These are phyloP conservation scores for Trichogramma pretiosum DNA, from an alignment of 1,140 invertebrate species.

Conservation along the genomic window DNA sequence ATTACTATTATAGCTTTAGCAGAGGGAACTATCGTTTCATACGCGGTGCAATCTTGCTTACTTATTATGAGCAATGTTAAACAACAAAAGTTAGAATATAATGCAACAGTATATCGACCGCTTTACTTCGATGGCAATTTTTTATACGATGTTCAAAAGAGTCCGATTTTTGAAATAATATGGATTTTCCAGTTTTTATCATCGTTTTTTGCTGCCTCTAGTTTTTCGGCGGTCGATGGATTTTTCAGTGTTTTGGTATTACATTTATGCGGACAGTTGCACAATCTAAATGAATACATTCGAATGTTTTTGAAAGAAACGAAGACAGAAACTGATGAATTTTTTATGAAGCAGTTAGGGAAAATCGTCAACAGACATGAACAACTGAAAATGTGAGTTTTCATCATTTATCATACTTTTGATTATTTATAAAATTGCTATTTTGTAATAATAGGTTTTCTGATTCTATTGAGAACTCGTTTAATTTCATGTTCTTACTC, in stretches of 20 bases:
- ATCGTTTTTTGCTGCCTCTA: slow-evolving; percentile 28
- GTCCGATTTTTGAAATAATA: slow-evolving; percentile 42
- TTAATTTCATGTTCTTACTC: slow-evolving; percentile 26
- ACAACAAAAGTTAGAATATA: not conserved
- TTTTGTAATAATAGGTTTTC: slow-evolving; percentile 28
- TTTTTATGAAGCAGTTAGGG: not conserved
- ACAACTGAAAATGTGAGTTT: slow-evolving; percentile 20
- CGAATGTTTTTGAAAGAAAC: not conserved
- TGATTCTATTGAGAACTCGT: slow-evolving; percentile 34
- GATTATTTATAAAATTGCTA: not conserved
- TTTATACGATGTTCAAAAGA: slow-evolving; percentile 38
- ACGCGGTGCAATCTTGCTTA: not conserved
- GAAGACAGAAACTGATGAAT: not conserved
- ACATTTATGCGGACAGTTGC: slow-evolving; percentile 44
- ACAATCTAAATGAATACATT: not conserved
- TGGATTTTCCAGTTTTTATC: slow-evolving; percentile 39
- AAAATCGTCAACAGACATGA: slow-evolving; percentile 16
- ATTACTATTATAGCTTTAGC: slow-evolving; percentile 9
- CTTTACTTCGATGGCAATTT: slow-evolving; percentile 16
- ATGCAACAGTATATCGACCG: not conserved
- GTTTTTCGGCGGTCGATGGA: slow-evolving; percentile 43
- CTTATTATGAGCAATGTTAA: not conserved
- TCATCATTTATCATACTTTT: not conserved
- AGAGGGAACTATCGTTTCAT: slow-evolving; percentile 1
- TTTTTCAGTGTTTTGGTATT: slow-evolving; percentile 43